A percentile compares a stretch with the other conserved stretches of the same genome.
phyloP scores from a whole-genome alignment of 1,140 invertebrate genomes.

The Penaeus chinensis region DNA sequence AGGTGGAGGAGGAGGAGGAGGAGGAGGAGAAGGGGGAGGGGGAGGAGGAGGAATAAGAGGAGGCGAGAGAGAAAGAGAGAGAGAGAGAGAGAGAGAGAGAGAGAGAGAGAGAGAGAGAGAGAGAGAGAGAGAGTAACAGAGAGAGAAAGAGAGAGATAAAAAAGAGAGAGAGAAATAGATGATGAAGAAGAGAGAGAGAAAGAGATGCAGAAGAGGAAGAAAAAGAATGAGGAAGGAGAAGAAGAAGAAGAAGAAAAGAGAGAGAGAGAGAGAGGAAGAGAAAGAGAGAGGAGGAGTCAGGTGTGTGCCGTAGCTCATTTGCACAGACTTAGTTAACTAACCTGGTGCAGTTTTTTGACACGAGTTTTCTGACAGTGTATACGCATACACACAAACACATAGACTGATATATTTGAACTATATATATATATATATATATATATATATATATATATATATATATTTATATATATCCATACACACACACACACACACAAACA shows the following conservation, averaged over 20 bases:
- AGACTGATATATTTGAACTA: background rate
- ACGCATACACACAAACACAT: background rate
- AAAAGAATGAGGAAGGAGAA: background rate
- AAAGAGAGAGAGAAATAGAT: background rate
- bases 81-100: background rate
- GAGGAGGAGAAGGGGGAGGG: too few species aligned
- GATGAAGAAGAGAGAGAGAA: background rate
- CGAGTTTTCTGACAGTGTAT: background rate
- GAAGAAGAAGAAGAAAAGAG: background rate
- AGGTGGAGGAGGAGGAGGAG: background rate
- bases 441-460: conserved; percentile 26
- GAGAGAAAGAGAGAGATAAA: background rate
- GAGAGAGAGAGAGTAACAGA: too few species aligned
- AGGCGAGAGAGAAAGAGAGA: conserved; percentile 1
- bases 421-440: conserved; percentile 16
- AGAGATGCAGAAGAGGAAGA: background rate
- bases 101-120: conserved; percentile 20
- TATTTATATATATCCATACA: background rate
- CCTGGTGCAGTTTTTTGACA: too few species aligned
- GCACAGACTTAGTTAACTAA: background rate
- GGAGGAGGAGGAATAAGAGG: background rate
- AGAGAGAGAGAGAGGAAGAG: conserved; percentile 10
- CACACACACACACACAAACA: too few species aligned
- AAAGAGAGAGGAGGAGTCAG: background rate
- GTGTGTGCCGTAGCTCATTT: background rate